These are phyloP conservation scores for Acrocyrtus sp. DNA, from an alignment of 2,888 invertebrate species.

Conservation along the genomic window DNA sequence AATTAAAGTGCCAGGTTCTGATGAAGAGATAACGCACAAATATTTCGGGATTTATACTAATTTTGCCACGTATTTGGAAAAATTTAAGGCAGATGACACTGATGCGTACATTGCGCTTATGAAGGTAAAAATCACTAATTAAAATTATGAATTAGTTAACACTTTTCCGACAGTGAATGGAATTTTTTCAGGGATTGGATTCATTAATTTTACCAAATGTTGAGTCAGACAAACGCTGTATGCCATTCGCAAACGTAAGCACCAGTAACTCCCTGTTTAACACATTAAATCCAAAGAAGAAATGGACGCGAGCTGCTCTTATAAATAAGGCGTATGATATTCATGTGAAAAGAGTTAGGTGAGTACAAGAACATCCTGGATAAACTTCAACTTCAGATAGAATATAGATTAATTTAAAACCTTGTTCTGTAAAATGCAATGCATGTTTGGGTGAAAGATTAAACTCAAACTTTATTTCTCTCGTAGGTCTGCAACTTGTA, in stretches of 20 bases:
- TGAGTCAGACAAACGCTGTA: conserved; percentile 53
- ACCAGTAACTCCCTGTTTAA: conserved; percentile 40
- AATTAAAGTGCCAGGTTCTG: conserved; percentile 49
- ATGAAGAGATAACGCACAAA: conserved; percentile 44
- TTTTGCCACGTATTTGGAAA: conserved; percentile 59
- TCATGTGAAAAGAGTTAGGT: conserved; percentile 58
- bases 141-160: not conserved
- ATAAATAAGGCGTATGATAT: conserved; percentile 52
- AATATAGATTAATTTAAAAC: no score
- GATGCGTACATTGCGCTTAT: conserved; percentile 72
- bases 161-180: not conserved
- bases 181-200: conserved; percentile 54
- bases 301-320: conserved; percentile 54
- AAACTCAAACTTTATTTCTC: no score
- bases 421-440: no score
- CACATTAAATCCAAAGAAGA: conserved; percentile 58
- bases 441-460: no score
- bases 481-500: conserved; percentile 56
- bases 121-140: conserved; percentile 45
- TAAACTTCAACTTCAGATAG: no score
- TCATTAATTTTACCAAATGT: conserved; percentile 53
- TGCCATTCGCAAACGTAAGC: conserved; percentile 32
- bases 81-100: conserved; percentile 77
- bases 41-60: conserved; percentile 59
- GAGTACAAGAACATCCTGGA: no score